Conservation (phyloP, 2,888 invertebrate genomes). For the Mesorhabditis spiculigera region DNA sequence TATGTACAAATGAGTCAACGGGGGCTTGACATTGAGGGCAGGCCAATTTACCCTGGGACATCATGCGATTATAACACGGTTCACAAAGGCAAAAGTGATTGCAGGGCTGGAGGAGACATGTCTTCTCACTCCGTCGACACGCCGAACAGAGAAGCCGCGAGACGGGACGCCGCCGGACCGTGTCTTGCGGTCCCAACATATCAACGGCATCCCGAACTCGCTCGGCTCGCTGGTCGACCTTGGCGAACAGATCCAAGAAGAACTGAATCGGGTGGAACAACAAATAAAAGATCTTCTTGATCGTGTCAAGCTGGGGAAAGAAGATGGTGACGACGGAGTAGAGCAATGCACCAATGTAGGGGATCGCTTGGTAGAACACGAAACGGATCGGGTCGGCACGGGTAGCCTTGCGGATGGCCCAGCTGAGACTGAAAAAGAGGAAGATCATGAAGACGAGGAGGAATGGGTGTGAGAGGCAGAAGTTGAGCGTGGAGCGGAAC, state of each 20-base stretch:
- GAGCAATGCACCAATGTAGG: neutral
- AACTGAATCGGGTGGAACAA: constrained; percentile 1
- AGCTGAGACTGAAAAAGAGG: constrained; percentile 5
- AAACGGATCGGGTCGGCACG: neutral
- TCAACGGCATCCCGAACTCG: constrained; percentile 6
- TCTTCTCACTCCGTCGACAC: neutral
- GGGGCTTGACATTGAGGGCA: constrained; percentile 6
- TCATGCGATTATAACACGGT: constrained; percentile 4
- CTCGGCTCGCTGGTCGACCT: constrained; percentile 4
- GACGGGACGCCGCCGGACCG: neutral
- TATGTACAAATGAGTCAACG: neutral
- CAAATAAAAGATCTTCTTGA: neutral
- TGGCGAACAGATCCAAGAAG: neutral
- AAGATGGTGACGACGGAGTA: neutral
- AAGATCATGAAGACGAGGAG: neutral
- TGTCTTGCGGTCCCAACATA: neutral
- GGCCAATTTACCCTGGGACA: neutral
- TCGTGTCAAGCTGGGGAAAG: neutral
- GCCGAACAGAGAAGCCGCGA: neutral
- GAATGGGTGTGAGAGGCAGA: neutral
- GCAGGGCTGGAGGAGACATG: neutral
- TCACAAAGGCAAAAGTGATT: constrained; percentile 1
- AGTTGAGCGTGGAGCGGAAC: neutral
- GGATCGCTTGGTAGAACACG: neutral
- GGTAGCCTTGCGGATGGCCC: neutral